Base-by-base conservation (phyloP, 2,888 invertebrate species). In the Troides aeacus region DNA sequence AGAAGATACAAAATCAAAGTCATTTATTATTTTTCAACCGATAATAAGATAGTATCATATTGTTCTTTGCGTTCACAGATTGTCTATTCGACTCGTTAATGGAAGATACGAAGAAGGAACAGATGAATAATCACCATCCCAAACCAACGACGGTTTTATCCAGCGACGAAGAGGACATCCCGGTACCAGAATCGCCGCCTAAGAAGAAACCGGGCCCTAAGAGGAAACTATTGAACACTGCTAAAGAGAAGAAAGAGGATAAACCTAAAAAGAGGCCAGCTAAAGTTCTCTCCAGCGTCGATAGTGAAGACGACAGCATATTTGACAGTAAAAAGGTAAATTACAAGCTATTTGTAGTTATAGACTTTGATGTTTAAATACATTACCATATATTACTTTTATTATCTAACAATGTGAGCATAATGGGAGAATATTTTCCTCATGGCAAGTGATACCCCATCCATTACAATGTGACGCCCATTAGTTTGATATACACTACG, bases 41-140 rank as follows among this genome's bases (percentile, higher is more conserved):
- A 46, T 46, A 46, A 46, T 12, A 0, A 42, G 10, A 42, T 42
- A 42, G 42, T 42, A 10, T 8, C 12, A 46, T 15, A 46, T 46
- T 46, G 15, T 46, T 46, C 12, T 53, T 53, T 53, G n/a, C n/a
- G 8, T 6, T 69, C 80, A 4, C 85, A 93, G 93, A 93, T 66
- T 92, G 90, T 73, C 82, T 93, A 18, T 93, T 93, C 79, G 93
- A 93, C 76, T 93, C 93, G 0, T 77, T 93, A 68, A 93, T 93
- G 72, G 93, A 92, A 73, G 92, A 92, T 62, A 83, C 90, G 0
- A 90, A 89, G 74, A 91, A 88, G 21, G 89, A 90, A 42, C 82
- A 85, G 17, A 69, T 72, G 7, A 65, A 60, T n/a, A 70, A 56
- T 71, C 74, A 18, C 74, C 79, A 64, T 68, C 75, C 0, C 71